Evolutionary conservation across 2,888 invertebrate genomes (phyloP).

Genomic region (Caenorhabditis sulstoni): DNA sequence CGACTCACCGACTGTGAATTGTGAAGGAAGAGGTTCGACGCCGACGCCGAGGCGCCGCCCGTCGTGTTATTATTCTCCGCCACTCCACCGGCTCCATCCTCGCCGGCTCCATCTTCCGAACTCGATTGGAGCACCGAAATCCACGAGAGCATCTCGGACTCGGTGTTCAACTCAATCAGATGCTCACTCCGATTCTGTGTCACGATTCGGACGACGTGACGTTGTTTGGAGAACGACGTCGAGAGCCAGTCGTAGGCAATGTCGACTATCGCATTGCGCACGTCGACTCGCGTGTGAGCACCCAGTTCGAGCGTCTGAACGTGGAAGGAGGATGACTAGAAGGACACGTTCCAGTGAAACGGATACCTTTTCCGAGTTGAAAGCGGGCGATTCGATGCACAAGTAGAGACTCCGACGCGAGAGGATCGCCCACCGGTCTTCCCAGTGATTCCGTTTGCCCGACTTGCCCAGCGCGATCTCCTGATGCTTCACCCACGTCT

Average conservation of each 20-base stretch:
- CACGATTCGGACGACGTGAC: constrained; percentile 67
- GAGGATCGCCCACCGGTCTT: constrained; percentile 66
- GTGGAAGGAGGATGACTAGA: no score
- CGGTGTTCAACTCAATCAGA: constrained; percentile 65
- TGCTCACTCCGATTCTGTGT: constrained; percentile 65
- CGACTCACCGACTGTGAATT: constrained; percentile 60
- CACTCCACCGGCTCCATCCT: background rate
- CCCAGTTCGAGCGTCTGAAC: constrained; percentile 56
- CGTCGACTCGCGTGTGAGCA: constrained; percentile 63
- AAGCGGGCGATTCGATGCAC: constrained; percentile 62
- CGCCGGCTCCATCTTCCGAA: constrained; percentile 45
- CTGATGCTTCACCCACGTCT: constrained; percentile 68
- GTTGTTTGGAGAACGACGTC: constrained; percentile 50
- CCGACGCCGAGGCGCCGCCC: background rate
- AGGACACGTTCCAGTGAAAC: no score
- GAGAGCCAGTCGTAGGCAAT: constrained; percentile 71
- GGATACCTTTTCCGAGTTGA: constrained; percentile 52
- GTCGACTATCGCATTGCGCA: constrained; percentile 66
- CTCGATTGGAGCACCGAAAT: constrained; percentile 65
- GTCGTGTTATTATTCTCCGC: background rate
- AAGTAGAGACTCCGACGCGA: constrained; percentile 60
- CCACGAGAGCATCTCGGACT: constrained; percentile 71
- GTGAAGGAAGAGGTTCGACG: constrained; percentile 29
- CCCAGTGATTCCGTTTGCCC: constrained; percentile 68
- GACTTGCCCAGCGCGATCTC: constrained; percentile 63